Conservation (phyloP, 2,113 vertebrate species). For the Nerophis ophidion region DNA sequence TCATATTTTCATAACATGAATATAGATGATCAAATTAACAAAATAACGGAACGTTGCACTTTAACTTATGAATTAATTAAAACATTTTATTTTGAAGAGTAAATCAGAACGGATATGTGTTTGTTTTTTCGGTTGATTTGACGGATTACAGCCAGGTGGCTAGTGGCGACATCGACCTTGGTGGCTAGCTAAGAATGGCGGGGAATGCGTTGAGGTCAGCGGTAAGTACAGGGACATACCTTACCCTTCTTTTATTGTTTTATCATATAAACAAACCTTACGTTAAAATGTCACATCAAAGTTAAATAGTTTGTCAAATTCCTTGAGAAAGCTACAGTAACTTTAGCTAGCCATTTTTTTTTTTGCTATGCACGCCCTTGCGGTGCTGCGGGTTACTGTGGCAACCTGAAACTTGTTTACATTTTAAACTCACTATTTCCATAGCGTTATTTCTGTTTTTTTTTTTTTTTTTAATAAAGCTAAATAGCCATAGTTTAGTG, state of each 20-base stretch:
- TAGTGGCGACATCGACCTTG: conserved; percentile 36
- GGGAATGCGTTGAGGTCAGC: conserved; percentile 71
- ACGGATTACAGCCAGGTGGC: neutral
- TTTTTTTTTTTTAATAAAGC: neutral
- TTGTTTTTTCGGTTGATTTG: neutral
- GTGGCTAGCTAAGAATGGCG: conserved; percentile 59
- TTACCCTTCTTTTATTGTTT: neutral
- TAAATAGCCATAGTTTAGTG: neutral
- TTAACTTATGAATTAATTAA: neutral
- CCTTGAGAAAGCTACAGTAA: neutral
- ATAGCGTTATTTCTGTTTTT: neutral
- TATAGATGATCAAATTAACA: neutral
- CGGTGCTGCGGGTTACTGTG: conserved; percentile 41
- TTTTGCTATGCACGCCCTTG: conserved; percentile 5
- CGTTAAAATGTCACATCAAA: neutral
- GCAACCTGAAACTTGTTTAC: conserved; percentile 29
- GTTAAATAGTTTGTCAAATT: neutral
- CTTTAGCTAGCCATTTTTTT: neutral
- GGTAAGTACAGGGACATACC: conserved; percentile 51
- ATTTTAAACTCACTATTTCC: neutral
- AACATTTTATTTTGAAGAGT: conserved; percentile 10
- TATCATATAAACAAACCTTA: neutral
- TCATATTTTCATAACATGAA: too few species aligned
- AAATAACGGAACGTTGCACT: neutral
- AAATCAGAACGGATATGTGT: conserved; percentile 10